phyloP scores from a whole-genome alignment of 2,113 vertebrate genomes.

The Myotis lucifugus region DNA sequence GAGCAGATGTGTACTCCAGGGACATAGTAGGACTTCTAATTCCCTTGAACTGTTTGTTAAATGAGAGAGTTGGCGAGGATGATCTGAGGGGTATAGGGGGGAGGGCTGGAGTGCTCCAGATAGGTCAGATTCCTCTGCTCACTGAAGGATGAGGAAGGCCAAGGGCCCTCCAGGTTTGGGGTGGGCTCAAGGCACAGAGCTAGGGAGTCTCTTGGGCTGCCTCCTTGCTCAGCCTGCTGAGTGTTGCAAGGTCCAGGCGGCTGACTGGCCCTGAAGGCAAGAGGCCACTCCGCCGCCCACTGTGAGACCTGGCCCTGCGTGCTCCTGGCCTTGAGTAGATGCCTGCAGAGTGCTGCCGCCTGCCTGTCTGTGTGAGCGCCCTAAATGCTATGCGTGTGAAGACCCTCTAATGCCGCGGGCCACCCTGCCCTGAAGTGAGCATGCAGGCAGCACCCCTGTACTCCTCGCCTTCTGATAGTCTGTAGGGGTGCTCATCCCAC shows the following conservation, averaged over 20 bases:
- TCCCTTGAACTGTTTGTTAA: background rate
- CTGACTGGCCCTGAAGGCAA: background rate
- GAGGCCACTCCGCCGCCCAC: background rate
- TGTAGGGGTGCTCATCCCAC: background rate
- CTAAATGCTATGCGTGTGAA: slow-evolving; percentile 29
- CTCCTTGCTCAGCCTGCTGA: background rate
- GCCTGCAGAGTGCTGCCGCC: slow-evolving; percentile 48
- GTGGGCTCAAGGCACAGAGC: background rate
- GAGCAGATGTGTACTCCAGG: background rate
- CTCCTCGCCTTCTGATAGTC: background rate
- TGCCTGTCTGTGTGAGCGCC: slow-evolving; percentile 48
- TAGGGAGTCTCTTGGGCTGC: background rate
- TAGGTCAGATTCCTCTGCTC: background rate
- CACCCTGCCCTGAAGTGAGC: slow-evolving; percentile 47
- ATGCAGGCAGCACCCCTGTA: background rate
- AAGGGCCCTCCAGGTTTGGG: background rate
- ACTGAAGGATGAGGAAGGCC: background rate
- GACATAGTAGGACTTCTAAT: background rate
- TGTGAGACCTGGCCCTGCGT: background rate
- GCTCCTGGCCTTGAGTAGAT: background rate
- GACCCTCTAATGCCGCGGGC: slow-evolving; percentile 15
- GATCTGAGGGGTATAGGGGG: background rate
- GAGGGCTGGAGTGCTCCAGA: background rate
- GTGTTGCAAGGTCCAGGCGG: background rate
- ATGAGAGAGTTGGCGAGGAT: background rate